Conservation (phyloP, 2,888 invertebrate genomes). For the Loripinus fragilis region DNA sequence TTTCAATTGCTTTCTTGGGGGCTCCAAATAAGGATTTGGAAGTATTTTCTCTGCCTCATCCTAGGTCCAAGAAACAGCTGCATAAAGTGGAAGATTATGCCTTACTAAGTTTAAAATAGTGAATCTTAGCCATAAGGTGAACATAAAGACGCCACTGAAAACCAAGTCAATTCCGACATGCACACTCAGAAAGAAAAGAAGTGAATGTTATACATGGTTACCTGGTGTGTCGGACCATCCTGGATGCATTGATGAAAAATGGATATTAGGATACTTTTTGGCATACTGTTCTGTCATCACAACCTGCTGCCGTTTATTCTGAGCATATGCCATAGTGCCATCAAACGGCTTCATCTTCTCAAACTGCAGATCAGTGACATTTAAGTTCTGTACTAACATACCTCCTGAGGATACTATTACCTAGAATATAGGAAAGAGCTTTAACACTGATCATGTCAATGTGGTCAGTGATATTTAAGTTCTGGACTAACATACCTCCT, state of each 20-base stretch:
- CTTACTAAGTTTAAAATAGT: too few species aligned
- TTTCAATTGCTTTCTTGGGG: too few species aligned
- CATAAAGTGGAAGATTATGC: too few species aligned
- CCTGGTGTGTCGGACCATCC: slow-evolving; percentile 85
- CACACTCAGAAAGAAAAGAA: too few species aligned
- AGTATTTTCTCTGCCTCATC: too few species aligned
- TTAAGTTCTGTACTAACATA: slow-evolving; percentile 84
- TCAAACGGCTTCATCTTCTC: slow-evolving; percentile 84
- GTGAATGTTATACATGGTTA: slow-evolving; percentile 43
- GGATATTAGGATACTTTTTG: slow-evolving; percentile 81
- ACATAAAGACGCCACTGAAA: too few species aligned
- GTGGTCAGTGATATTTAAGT: slow-evolving; percentile 83
- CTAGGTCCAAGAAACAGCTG: too few species aligned
- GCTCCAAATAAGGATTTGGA: too few species aligned
- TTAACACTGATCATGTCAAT: too few species aligned
- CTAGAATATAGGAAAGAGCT: slow-evolving; percentile 66
- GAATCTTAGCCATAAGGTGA: too few species aligned
- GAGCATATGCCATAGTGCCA: slow-evolving; percentile 84
- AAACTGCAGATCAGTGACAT: slow-evolving; percentile 83
- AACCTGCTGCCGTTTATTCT: slow-evolving; percentile 84
- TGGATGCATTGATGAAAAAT: slow-evolving; percentile 85
- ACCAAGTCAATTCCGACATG: too few species aligned
- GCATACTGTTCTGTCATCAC: slow-evolving; percentile 83
- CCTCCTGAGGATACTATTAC: slow-evolving; percentile 84
- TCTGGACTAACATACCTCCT: slow-evolving; percentile 84